These are phyloP conservation scores for Hydrolagus colliei DNA, from an alignment of 2,797 vertebrate genomes.

Conservation along the genomic window DNA sequence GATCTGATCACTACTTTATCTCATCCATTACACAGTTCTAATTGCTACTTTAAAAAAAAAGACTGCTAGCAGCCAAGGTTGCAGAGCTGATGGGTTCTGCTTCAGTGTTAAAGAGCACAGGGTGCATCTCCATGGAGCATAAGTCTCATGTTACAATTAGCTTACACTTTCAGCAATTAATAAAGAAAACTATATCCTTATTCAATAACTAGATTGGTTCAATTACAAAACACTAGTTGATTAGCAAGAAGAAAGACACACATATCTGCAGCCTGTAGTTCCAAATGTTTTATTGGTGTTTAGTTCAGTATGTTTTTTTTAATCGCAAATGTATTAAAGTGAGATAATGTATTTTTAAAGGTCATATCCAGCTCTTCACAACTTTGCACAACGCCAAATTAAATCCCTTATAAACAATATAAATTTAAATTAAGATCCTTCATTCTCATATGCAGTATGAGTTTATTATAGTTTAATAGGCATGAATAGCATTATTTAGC, in stretches of 20 bases:
- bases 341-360: neutral
- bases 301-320: neutral
- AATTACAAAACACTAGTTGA: conserved; percentile 34
- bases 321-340: neutral
- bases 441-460: neutral
- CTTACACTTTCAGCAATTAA: conserved; percentile 38
- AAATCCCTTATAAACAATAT: neutral
- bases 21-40: conserved; percentile 65
- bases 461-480: neutral
- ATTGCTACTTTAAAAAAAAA: conserved; percentile 56
- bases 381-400: neutral
- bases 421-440: neutral
- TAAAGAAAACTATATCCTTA: conserved; percentile 36
- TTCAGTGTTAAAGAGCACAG: conserved; percentile 34
- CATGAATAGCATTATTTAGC: neutral
- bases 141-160: conserved; percentile 35
- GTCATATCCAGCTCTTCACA: neutral
- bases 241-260: conserved; percentile 17
- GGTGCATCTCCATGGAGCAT: conserved; percentile 32
- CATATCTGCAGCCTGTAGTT: neutral
- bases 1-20: conserved; percentile 30
- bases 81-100: conserved; percentile 31
- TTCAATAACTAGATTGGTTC: conserved; percentile 35
- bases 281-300: neutral
- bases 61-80: conserved; percentile 32